Conservation (phyloP, 2,888 invertebrate species). For the Amaurobius ferox region DNA sequence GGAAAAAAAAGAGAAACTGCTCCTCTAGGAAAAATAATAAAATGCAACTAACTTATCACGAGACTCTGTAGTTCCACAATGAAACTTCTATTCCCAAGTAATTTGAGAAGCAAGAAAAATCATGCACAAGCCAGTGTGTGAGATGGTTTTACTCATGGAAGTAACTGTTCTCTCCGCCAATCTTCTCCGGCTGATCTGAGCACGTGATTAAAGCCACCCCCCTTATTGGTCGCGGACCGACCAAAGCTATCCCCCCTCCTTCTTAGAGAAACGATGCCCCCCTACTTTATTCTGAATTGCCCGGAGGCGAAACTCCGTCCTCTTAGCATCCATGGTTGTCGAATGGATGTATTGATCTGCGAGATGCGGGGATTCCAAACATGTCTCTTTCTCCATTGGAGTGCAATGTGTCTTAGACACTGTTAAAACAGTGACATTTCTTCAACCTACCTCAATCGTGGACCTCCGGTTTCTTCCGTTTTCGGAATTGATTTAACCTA, state of each 20-base stretch:
- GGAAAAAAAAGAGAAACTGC: background rate
- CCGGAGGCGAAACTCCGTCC: constrained; percentile 58
- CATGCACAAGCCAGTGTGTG: constrained; percentile 44
- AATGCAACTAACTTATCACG: background rate
- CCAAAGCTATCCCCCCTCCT: constrained; percentile 47
- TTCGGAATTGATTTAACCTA: too few species aligned
- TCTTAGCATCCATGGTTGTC: constrained; percentile 30
- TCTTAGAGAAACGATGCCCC: background rate
- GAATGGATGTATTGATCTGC: constrained; percentile 66
- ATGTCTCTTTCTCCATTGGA: constrained; percentile 39
- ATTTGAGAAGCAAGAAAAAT: constrained; percentile 69
- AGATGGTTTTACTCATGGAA: constrained; percentile 26
- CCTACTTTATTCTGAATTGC: background rate
- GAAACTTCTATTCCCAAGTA: constrained; percentile 45
- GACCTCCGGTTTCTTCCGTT: too few species aligned
- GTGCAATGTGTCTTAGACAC: constrained; percentile 40
- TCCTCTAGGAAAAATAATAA: background rate
- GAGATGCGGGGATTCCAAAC: constrained; percentile 56
- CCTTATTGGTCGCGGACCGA: constrained; percentile 56
- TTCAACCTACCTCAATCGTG: too few species aligned
- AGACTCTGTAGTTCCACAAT: background rate
- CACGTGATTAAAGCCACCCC: constrained; percentile 66
- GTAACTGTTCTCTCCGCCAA: constrained; percentile 58
- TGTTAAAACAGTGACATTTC: constrained; percentile 59
- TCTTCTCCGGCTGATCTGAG: constrained; percentile 60